phyloP scores from a whole-genome alignment of 1,140 invertebrate genomes.

The Choristoneura fumiferana region DNA sequence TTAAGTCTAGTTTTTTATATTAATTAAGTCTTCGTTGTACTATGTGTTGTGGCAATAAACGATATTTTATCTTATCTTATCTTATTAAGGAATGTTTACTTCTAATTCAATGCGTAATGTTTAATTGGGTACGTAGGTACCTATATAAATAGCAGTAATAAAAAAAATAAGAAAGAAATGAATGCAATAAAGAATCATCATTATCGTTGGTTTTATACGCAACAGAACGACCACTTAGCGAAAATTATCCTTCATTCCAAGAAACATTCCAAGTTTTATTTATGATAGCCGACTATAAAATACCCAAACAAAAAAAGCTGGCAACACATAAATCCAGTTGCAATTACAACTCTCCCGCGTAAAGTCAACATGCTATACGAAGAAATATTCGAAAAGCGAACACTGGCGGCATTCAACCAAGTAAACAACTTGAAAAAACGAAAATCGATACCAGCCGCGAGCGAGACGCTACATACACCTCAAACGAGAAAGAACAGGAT shows the following conservation, averaged over 20 bases:
- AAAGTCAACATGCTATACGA: slow-evolving; percentile 45
- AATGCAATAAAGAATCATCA: too few relatives aligned
- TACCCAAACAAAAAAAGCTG: slow-evolving; percentile 13
- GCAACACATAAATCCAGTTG: slow-evolving; percentile 33
- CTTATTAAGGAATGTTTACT: too few relatives aligned
- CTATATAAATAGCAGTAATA: too few relatives aligned
- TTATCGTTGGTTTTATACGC: too few relatives aligned
- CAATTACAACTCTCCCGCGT: slow-evolving; percentile 39
- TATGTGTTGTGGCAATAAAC: too few relatives aligned
- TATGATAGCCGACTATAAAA: slow-evolving; percentile 14
- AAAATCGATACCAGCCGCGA: slow-evolving; percentile 58
- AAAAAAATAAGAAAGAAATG: too few relatives aligned
- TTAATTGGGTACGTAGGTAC: too few relatives aligned
- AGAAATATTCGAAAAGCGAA: slow-evolving; percentile 30
- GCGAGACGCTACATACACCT: slow-evolving; percentile 33
- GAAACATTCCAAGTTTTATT: slow-evolving; percentile 1
- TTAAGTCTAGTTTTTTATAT: too few relatives aligned
- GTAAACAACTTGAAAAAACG: slow-evolving; percentile 49
- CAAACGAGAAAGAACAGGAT: slow-evolving; percentile 32
- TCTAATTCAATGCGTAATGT: too few relatives aligned
- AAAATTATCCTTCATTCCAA: neutral
- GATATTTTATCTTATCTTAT: too few relatives aligned
- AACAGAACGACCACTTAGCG: neutral
- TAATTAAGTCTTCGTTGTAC: too few relatives aligned
- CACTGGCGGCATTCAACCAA: slow-evolving; percentile 50